These are phyloP conservation scores for roundworm (Caenorhabditis elegans) DNA, from an alignment of 1,140 invertebrate species.

Conservation along the genomic window WBcel235 BX284604.4:10872501-10873000, in stretches of 20 bases:
- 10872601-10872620: too few relatives aligned
- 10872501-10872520: constrained; percentile 72
- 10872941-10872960: constrained; percentile 78
- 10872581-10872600: too few relatives aligned
- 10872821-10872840: constrained; percentile 82
- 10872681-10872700: constrained; percentile 77
- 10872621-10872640: constrained; percentile 74
- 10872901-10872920: constrained; percentile 82
- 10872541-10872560: not conserved
- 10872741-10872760: constrained; percentile 74
- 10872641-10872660: constrained; percentile 81
- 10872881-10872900: constrained; percentile 79
- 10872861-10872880: constrained; percentile 77
- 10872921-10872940: constrained; percentile 85
- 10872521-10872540: not conserved
- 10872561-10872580: not conserved
- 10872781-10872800: constrained; percentile 83
- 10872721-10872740: constrained; percentile 81
- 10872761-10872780: constrained; percentile 78
- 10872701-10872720: constrained; percentile 80
- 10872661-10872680: constrained; percentile 85
- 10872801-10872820: constrained; percentile 84
- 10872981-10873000: constrained; percentile 44
- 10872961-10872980: constrained; percentile 69
- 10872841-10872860: constrained; percentile 83